phyloP scores from a whole-genome alignment of 2,797 vertebrate species.

The Falco columbarius region DNA sequence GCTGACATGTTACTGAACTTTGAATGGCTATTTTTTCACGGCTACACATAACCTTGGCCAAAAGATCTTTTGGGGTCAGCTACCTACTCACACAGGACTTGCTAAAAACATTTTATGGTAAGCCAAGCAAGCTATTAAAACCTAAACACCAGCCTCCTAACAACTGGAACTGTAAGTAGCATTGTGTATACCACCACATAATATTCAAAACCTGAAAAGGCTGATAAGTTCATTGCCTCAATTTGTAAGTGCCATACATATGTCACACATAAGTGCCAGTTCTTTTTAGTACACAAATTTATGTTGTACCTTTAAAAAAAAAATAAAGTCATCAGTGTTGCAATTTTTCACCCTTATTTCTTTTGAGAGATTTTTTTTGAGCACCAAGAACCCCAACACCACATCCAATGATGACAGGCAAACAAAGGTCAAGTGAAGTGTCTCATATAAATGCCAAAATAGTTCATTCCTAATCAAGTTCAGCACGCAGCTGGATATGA shows the following conservation, averaged over 20 bases:
- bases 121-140: background rate
- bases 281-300: background rate
- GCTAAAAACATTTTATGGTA: background rate
- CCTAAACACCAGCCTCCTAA: background rate
- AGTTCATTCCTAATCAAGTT: background rate
- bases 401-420: background rate
- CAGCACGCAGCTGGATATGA: background rate
- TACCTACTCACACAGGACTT: background rate
- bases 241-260: background rate
- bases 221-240: background rate
- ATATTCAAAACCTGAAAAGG: background rate
- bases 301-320: background rate
- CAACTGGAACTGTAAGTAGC: background rate
- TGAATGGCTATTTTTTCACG: slow-evolving; percentile 1
- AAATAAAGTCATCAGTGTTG: background rate
- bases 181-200: background rate
- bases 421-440: background rate
- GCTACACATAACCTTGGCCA: background rate
- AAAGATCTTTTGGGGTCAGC: background rate
- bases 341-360: background rate
- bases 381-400: background rate
- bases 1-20: background rate
- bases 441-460: background rate
- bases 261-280: background rate
- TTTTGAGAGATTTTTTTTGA: background rate